Evolutionary conservation across 2,113 vertebrate genomes (phyloP).

Genomic region (Zosterops hypoxanthus): DNA sequence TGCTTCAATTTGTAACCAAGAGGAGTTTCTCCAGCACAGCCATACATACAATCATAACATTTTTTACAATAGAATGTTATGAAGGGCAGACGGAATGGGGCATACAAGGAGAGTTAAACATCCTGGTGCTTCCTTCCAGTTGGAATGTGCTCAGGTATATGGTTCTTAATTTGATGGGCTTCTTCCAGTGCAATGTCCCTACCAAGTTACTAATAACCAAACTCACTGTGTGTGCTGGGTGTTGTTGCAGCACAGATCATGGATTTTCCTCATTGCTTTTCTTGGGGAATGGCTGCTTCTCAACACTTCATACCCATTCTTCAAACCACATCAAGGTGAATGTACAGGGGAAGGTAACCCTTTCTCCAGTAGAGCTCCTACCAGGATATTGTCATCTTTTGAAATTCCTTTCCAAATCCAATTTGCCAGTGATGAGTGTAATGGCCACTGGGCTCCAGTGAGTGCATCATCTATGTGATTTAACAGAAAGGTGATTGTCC

Average conservation of each 20-base stretch:
- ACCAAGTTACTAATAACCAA: not conserved
- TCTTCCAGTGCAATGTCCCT: not conserved
- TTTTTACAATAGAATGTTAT: not conserved
- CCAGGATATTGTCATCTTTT: not conserved
- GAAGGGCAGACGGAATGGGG: not conserved
- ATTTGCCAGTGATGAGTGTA: not conserved
- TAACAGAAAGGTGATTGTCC: not conserved
- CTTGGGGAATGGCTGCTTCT: not conserved
- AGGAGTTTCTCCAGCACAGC: not conserved
- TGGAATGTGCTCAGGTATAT: not conserved
- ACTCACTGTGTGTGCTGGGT: not conserved
- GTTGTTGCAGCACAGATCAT: not conserved
- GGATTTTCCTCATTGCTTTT: not conserved
- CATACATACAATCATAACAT: not conserved
- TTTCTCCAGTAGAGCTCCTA: not conserved
- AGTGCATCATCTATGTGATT: not conserved
- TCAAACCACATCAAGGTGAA: not conserved
- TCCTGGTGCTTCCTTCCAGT: not conserved
- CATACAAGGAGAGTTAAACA: not conserved
- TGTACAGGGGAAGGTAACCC: not conserved
- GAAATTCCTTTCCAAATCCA: not conserved
- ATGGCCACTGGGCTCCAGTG: not conserved
- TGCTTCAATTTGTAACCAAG: not conserved
- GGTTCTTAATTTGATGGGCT: not conserved
- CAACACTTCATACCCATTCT: not conserved